phyloP scores from a whole-genome alignment of 2,888 invertebrate genomes.

The Caenorhabditis auriculariae region DNA sequence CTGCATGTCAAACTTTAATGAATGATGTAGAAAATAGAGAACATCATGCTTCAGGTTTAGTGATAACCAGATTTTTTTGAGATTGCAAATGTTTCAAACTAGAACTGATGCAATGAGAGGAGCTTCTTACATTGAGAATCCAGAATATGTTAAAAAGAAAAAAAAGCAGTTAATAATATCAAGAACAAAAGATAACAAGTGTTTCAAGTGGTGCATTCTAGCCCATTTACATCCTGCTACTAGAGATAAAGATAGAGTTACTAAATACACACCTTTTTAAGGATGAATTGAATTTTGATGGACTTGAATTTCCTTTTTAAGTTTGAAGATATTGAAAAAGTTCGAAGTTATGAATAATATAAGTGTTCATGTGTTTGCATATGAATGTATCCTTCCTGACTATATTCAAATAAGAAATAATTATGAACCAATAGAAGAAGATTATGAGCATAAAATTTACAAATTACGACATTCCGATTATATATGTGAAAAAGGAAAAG shows the following conservation, averaged over 20 bases:
- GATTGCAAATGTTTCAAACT: slow-evolving; percentile 18
- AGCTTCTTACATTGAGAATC: slow-evolving; percentile 14
- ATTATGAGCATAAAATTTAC: slow-evolving; percentile 1
- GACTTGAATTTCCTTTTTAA: slow-evolving; percentile 28
- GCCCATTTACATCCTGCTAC: slow-evolving; percentile 25
- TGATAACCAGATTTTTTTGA: slow-evolving; percentile 7
- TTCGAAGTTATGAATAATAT: slow-evolving; percentile 35
- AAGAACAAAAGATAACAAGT: slow-evolving; percentile 28
- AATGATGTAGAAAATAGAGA: slow-evolving; percentile 14
- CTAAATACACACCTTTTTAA: slow-evolving; percentile 21
- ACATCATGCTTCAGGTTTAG: slow-evolving; percentile 18
- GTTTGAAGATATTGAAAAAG: slow-evolving; percentile 25
- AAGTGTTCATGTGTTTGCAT: slow-evolving; percentile 21
- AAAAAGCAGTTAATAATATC: slow-evolving; percentile 23
- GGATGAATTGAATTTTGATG: slow-evolving; percentile 31
- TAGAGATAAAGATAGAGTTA: slow-evolving; percentile 21
- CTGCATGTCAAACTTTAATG: slow-evolving; percentile 11
- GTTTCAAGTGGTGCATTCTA: slow-evolving; percentile 33
- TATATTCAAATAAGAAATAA: slow-evolving; percentile 5
- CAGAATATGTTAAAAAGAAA: slow-evolving; percentile 20
- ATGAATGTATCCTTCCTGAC: slow-evolving; percentile 7
- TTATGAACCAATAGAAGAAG: slow-evolving; percentile 7
- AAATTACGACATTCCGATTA: slow-evolving; percentile 9
- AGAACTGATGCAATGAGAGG: slow-evolving; percentile 9
- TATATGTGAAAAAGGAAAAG: slow-evolving; percentile 16